Percentiles rank a stretch among this genome's conserved stretches.
These are phyloP conservation scores for Monopis laevigella DNA, from an alignment of 2,888 invertebrate species.

Conservation along the genomic window DNA sequence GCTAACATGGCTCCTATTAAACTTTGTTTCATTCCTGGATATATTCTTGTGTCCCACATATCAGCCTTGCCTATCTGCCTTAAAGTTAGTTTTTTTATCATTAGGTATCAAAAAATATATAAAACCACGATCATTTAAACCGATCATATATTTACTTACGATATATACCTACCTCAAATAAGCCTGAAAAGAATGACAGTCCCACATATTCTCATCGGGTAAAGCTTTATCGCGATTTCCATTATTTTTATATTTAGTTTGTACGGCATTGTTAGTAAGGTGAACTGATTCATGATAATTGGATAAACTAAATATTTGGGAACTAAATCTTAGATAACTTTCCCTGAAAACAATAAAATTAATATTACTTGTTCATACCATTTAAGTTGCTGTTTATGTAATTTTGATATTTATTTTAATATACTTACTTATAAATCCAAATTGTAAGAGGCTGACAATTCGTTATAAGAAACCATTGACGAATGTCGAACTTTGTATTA, in stretches of 20 bases:
- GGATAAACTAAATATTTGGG: slow-evolving; percentile 84
- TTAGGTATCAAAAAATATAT: neutral
- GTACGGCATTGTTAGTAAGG: slow-evolving; percentile 92
- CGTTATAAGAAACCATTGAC: slow-evolving; percentile 95
- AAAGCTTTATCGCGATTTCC: slow-evolving; percentile 77
- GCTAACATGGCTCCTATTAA: slow-evolving; percentile 83
- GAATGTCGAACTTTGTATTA: slow-evolving; percentile 93
- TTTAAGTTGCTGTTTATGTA: neutral
- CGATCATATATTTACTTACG: too few species aligned
- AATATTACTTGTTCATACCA: neutral
- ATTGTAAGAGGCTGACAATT: slow-evolving; percentile 89
- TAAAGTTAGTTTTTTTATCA: slow-evolving; percentile 24
- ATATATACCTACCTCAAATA: slow-evolving; percentile 67
- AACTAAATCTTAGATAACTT: slow-evolving; percentile 92
- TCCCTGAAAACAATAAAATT: slow-evolving; percentile 66
- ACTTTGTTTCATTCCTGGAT: slow-evolving; percentile 87
- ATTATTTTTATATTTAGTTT: slow-evolving; percentile 83
- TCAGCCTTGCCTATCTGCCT: slow-evolving; percentile 79
- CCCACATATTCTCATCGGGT: slow-evolving; percentile 96
- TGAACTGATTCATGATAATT: slow-evolving; percentile 94
- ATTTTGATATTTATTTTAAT: neutral
- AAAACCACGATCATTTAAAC: too few species aligned
- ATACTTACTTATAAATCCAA: slow-evolving; percentile 87
- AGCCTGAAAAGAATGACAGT: slow-evolving; percentile 81
- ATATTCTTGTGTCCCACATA: slow-evolving; percentile 85